Percentiles rank a stretch among this genome's conserved stretches.
These are phyloP conservation scores for Epinephelus malabaricus DNA, from an alignment of 2,797 vertebrate species.

Conservation along the genomic window DNA sequence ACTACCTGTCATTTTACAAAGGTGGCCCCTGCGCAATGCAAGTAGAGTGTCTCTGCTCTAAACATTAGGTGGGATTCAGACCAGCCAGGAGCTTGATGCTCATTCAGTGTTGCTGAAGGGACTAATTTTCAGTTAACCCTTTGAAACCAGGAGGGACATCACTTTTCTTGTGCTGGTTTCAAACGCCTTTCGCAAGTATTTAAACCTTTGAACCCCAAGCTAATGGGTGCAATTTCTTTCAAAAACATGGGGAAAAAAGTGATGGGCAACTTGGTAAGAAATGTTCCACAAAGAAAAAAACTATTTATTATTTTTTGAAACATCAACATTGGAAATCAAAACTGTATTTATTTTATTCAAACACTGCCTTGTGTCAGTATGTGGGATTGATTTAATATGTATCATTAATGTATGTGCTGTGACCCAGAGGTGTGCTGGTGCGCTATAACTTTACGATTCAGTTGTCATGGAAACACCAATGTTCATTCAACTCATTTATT, in stretches of 20 bases:
- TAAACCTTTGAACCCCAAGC: no score
- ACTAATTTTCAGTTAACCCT: neutral
- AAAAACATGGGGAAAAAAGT: no score
- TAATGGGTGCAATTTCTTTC: no score
- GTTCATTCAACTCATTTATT: slow-evolving; percentile 26
- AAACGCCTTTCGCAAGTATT: no score
- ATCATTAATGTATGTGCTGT: neutral
- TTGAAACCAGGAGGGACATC: no score
- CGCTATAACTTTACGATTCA: neutral
- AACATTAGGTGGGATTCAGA: neutral
- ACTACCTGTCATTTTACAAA: no score
- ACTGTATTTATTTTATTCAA: neutral
- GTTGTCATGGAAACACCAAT: slow-evolving; percentile 3
- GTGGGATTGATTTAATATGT: neutral
- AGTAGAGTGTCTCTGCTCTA: no score
- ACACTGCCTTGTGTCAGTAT: neutral
- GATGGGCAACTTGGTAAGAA: no score
- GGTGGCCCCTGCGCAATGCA: no score
- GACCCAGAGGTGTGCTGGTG: neutral
- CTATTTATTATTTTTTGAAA: neutral
- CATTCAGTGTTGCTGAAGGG: neutral
- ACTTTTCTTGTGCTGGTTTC: no score
- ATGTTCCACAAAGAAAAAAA: no score
- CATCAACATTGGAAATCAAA: neutral
- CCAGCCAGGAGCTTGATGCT: neutral